Percentiles rank a stretch among this genome's conserved stretches.
Evolutionary conservation across 92 coral and sea anemone species (phyloP).

Genomic region (Muricea muricata): DNA sequence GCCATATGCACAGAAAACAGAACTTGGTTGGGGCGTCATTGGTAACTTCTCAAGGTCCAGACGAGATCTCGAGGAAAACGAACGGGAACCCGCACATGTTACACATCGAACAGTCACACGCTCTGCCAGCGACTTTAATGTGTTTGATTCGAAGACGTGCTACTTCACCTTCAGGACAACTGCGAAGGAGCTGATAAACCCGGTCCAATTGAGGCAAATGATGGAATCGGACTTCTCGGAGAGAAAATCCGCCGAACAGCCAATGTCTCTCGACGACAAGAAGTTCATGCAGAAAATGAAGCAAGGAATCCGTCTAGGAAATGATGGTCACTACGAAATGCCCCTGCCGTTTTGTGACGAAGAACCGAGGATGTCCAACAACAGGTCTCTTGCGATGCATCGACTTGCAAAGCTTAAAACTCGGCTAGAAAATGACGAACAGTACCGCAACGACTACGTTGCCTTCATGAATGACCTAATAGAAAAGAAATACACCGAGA

Average conservation of each 20-base stretch:
- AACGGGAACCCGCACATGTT: neutral
- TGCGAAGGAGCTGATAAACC: conserved; percentile 50
- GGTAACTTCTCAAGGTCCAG: neutral
- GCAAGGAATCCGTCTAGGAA: conserved; percentile 15
- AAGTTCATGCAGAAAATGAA: conserved; percentile 13
- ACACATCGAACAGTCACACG: neutral
- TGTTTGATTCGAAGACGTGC: neutral
- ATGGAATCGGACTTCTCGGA: too few relatives aligned
- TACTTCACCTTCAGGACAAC: neutral
- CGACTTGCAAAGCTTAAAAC: too few relatives aligned
- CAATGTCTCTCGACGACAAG: conserved; percentile 27
- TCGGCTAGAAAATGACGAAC: neutral
- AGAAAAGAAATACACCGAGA: conserved; percentile 45
- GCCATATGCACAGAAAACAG: conserved; percentile 5
- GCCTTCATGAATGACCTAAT: too few relatives aligned
- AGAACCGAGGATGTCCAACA: conserved; percentile 32
- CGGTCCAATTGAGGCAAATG: conserved; percentile 15
- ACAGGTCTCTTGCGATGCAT: too few relatives aligned
- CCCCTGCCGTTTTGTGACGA: conserved; percentile 50
- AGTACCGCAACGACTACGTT: conserved; percentile 16
- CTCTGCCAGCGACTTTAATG: neutral
- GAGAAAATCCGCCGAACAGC: neutral
- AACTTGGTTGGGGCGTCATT: conserved; percentile 13
- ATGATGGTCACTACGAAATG: conserved; percentile 54
- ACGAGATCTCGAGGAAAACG: neutral